A percentile compares a stretch with the other conserved stretches of the same genome.
phyloP scores from a whole-genome alignment of 2,113 vertebrate genomes.

The Felis catus region DNA sequence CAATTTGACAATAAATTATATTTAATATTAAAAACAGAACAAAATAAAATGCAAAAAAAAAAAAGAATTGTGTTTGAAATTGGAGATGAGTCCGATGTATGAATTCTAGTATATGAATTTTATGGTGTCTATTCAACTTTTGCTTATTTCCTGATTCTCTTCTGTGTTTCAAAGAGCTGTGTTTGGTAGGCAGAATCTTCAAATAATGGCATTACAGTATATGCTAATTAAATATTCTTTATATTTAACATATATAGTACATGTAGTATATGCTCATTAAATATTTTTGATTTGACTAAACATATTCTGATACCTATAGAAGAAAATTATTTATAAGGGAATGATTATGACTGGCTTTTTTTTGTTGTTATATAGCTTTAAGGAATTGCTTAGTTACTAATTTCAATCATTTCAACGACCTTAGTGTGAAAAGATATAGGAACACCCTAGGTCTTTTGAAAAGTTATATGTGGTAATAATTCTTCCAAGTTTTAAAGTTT shows the following conservation, averaged over 20 bases:
- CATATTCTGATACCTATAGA: neutral
- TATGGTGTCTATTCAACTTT: neutral
- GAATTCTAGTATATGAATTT: neutral
- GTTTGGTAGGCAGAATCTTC: neutral
- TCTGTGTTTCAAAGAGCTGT: conserved; percentile 7
- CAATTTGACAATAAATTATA: too few species aligned
- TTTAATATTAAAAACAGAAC: too few species aligned
- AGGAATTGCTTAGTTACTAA: conserved; percentile 30
- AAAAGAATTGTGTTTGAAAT: neutral
- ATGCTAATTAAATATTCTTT: neutral
- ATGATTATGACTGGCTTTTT: conserved; percentile 11
- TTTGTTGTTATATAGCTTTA: conserved; percentile 34
- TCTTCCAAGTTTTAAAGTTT: conserved; percentile 17
- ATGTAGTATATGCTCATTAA: neutral
- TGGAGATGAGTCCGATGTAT: neutral
- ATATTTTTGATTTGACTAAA: conserved; percentile 34
- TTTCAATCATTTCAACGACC: conserved; percentile 41
- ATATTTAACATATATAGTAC: neutral
- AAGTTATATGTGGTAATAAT: conserved; percentile 14
- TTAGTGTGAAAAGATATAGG: neutral
- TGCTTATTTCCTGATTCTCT: neutral
- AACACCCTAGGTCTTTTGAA: conserved; percentile 23
- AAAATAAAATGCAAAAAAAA: too few species aligned
- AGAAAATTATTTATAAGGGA: conserved; percentile 12
- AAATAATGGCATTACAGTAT: neutral